Conservation (phyloP, 2,888 invertebrate species). For the Sinhomidia bicolor region DNA sequence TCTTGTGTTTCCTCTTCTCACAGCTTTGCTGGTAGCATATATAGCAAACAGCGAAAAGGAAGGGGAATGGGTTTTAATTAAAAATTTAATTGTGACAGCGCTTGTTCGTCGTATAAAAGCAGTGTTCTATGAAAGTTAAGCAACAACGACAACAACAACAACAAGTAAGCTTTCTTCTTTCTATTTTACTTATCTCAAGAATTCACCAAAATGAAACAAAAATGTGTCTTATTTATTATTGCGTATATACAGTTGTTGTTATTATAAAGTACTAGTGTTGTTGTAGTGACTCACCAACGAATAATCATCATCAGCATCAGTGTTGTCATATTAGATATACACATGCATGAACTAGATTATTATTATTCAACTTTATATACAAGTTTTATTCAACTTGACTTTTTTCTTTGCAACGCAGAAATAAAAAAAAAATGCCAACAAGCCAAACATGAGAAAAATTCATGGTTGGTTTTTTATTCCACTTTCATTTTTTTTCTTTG, state of each 20-base stretch:
- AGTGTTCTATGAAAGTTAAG: neutral
- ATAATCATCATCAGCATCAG: neutral
- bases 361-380: no score
- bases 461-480: neutral
- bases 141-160: neutral
- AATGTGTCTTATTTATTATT: slow-evolving; percentile 24
- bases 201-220: slow-evolving; percentile 28
- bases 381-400: no score
- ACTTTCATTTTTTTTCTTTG: no score
- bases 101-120: slow-evolving; percentile 7
- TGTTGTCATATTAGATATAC: no score
- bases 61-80: slow-evolving; percentile 67
- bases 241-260: neutral
- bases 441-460: slow-evolving; percentile 14
- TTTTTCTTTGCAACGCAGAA: neutral
- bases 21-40: neutral
- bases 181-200: slow-evolving; percentile 37
- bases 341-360: neutral
- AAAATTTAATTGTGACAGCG: slow-evolving; percentile 70
- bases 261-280: neutral
- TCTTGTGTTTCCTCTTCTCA: slow-evolving; percentile 6
- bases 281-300: no score
- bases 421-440: slow-evolving; percentile 18
- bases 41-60: no score
- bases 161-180: slow-evolving; percentile 25